These are phyloP conservation scores for Agriopis leucophaearia DNA, from an alignment of 2,888 invertebrate genomes.

Conservation along the genomic window DNA sequence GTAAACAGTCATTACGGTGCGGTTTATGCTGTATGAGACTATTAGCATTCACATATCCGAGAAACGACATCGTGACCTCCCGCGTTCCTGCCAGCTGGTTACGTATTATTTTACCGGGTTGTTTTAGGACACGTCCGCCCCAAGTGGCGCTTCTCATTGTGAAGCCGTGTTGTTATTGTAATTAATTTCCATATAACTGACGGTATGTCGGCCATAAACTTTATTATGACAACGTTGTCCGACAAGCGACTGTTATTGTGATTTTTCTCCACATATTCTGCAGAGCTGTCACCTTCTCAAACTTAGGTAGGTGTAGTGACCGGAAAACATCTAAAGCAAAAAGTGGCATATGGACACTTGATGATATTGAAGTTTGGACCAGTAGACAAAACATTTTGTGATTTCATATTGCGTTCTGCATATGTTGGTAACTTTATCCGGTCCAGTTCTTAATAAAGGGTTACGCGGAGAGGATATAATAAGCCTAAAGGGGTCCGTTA, in stretches of 20 bases:
- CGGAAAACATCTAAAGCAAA: too few relatives aligned
- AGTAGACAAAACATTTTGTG: too few relatives aligned
- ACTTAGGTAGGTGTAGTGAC: too few relatives aligned
- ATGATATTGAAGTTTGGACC: too few relatives aligned
- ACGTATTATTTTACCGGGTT: slow-evolving; percentile 33
- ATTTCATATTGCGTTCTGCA: too few relatives aligned
- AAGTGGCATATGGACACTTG: too few relatives aligned
- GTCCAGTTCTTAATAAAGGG: too few relatives aligned
- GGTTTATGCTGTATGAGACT: slow-evolving; percentile 14
- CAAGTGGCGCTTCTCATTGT: slow-evolving; percentile 28
- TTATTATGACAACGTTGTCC: background rate
- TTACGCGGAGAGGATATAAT: too few relatives aligned
- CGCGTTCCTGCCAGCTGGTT: slow-evolving; percentile 24
- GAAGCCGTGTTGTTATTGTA: slow-evolving; percentile 23
- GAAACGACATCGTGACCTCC: slow-evolving; percentile 19
- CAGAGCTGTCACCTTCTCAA: too few relatives aligned
- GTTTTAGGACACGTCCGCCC: slow-evolving; percentile 36
- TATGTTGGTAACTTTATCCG: too few relatives aligned
- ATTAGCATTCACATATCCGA: slow-evolving; percentile 33
- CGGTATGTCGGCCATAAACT: slow-evolving; percentile 5
- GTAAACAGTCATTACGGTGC: background rate
- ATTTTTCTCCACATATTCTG: background rate
- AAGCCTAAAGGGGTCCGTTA: too few relatives aligned
- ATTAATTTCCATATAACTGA: slow-evolving; percentile 23
- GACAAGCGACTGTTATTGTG: background rate